phyloP scores from a whole-genome alignment of 1,140 invertebrate genomes.

The Telenomus remus region DNA sequence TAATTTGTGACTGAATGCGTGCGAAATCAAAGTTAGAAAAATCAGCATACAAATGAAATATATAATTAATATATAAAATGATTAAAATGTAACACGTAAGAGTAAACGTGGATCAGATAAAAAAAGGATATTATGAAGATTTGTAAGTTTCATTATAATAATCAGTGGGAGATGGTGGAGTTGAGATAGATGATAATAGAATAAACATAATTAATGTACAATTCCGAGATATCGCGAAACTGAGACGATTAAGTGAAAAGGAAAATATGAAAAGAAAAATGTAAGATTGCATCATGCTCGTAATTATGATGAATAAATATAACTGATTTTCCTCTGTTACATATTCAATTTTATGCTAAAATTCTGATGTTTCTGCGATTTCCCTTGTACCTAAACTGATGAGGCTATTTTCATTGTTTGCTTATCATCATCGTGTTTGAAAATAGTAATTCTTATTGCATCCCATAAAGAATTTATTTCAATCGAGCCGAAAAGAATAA shows the following conservation, averaged over 20 bases:
- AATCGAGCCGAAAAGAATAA: too few species aligned
- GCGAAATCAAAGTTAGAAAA: not conserved
- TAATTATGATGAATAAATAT: not conserved
- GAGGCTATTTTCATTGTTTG: too few species aligned
- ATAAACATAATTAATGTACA: slow-evolving; percentile 1
- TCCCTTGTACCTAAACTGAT: too few species aligned
- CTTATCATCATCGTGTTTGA: too few species aligned
- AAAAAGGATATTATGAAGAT: not conserved
- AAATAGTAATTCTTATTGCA: too few species aligned
- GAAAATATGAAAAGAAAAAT: not conserved
- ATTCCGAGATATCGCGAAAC: not conserved
- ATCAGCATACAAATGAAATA: not conserved
- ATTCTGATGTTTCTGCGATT: not conserved
- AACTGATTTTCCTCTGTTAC: not conserved
- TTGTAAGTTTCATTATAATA: not conserved
- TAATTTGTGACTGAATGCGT: too few species aligned
- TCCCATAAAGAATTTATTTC: too few species aligned
- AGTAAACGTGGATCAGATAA: not conserved
- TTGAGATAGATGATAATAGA: not conserved
- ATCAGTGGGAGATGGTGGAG: not conserved
- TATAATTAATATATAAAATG: not conserved
- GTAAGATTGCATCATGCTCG: not conserved
- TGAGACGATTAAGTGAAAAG: not conserved
- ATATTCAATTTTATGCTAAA: not conserved
- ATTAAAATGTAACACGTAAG: not conserved